phyloP scores from a whole-genome alignment of 2,113 vertebrate species.

The Lucifuga dentata region DNA sequence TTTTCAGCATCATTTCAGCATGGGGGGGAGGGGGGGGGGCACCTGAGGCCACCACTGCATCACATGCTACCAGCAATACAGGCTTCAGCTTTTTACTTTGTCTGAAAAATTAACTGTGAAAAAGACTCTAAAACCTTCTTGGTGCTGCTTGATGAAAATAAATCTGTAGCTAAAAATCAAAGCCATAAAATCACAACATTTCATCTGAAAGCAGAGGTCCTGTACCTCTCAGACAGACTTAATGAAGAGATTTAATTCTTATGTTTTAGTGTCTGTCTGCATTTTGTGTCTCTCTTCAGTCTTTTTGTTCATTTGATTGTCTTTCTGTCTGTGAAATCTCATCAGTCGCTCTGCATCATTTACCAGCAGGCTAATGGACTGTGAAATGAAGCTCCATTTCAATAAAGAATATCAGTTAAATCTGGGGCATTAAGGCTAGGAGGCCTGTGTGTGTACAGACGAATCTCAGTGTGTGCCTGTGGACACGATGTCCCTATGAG shows the following conservation, averaged over 20 bases:
- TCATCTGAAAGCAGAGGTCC: too few relatives aligned
- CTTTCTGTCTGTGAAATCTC: conserved; percentile 5
- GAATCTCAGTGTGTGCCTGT: too few relatives aligned
- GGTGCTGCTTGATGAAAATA: too few relatives aligned
- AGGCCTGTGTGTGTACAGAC: conserved; percentile 16
- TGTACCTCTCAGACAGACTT: conserved; percentile 11
- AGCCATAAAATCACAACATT: too few relatives aligned
- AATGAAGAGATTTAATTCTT: conserved; percentile 24
- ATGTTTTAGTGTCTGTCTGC: conserved; percentile 20
- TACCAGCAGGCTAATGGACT: conserved; percentile 35
- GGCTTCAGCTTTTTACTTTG: too few relatives aligned
- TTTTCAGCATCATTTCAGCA: too few relatives aligned
- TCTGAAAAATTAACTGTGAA: too few relatives aligned
- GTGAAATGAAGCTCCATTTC: conserved; percentile 46
- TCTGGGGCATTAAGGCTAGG: conserved; percentile 28
- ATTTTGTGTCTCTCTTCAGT: conserved; percentile 10
- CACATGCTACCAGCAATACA: too few relatives aligned
- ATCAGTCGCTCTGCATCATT: conserved; percentile 13
- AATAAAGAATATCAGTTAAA: conserved; percentile 39
- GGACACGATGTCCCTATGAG: conserved; percentile 1
- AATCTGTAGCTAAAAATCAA: too few relatives aligned
- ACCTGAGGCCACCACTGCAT: too few relatives aligned
- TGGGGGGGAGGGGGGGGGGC: too few relatives aligned
- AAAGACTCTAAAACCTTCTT: too few relatives aligned
- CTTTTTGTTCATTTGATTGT: conserved; percentile 19